Percentiles rank a stretch among this genome's conserved stretches.
Conservation (phyloP, 2,888 invertebrate species). For the Parelbella ahira region DNA sequence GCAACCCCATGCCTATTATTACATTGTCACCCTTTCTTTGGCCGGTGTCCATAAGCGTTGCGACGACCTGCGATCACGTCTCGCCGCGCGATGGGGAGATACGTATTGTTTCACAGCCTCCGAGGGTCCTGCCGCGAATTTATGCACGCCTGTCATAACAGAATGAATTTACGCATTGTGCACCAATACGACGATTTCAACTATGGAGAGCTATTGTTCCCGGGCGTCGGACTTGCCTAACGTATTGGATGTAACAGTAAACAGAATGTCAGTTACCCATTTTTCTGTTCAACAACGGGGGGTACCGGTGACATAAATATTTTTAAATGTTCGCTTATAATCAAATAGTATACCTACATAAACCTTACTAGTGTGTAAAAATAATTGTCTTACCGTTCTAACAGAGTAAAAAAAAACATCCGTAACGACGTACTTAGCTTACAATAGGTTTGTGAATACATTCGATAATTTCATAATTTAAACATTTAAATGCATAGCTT, state of each 20-base stretch:
- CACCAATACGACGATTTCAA: conserved; percentile 76
- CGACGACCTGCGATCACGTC: too few relatives aligned
- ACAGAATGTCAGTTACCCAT: conserved; percentile 55
- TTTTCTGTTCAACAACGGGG: conserved; percentile 58
- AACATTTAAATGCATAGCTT: conserved; percentile 80
- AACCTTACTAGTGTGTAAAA: too few relatives aligned
- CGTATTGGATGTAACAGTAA: conserved; percentile 63
- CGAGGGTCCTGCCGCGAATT: conserved; percentile 71
- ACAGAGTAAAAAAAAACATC: too few relatives aligned
- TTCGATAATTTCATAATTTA: conserved; percentile 79
- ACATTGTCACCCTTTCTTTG: too few relatives aligned
- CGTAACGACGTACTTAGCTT: conserved; percentile 28
- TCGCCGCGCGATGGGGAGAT: too few relatives aligned
- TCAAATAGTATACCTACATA: too few relatives aligned
- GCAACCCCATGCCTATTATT: too few relatives aligned
- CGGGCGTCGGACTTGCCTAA: conserved; percentile 69
- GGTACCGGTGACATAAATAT: too few relatives aligned
- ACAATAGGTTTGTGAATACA: conserved; percentile 61
- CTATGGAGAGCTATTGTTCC: conserved; percentile 70
- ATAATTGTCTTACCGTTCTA: too few relatives aligned
- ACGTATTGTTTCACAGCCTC: conserved; percentile 78
- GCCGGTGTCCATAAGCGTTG: too few relatives aligned
- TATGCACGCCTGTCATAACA: conserved; percentile 79
- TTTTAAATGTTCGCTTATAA: too few relatives aligned
- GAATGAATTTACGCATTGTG: conserved; percentile 78